phyloP scores from a whole-genome alignment of 2,888 invertebrate genomes.

The Anoplius nigerrimus region DNA sequence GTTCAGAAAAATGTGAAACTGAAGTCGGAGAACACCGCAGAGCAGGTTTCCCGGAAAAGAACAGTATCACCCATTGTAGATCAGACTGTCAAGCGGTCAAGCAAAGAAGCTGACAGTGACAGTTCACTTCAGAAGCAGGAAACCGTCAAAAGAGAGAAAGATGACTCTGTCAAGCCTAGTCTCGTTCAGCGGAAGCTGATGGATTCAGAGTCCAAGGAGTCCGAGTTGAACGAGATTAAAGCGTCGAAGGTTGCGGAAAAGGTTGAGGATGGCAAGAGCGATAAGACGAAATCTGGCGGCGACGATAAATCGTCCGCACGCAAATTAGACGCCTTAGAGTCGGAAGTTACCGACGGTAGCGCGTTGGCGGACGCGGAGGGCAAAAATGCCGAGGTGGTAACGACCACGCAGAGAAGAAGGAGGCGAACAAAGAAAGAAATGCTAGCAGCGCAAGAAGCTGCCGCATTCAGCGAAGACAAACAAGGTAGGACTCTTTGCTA shows the following conservation, averaged over 20 bases:
- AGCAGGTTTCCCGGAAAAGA: no score
- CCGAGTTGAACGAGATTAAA: background rate
- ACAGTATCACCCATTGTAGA: no score
- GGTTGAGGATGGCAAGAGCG: background rate
- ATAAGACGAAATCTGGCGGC: background rate
- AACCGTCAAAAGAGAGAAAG: slow-evolving; percentile 37
- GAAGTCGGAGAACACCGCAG: no score
- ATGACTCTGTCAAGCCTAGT: background rate
- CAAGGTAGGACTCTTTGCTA: slow-evolving; percentile 45
- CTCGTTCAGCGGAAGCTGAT: background rate
- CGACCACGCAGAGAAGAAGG: slow-evolving; percentile 29
- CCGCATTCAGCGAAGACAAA: slow-evolving; percentile 23
- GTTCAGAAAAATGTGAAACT: no score
- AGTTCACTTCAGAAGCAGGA: no score
- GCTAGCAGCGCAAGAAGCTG: slow-evolving; percentile 17
- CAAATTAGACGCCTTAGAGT: slow-evolving; percentile 9
- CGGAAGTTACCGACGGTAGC: background rate
- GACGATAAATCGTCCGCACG: slow-evolving; percentile 9
- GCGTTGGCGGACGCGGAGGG: no score
- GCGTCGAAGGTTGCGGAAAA: background rate
- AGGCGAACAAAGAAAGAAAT: slow-evolving; percentile 38
- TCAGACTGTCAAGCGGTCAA: no score
- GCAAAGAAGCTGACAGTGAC: no score
- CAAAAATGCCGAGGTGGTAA: no score
- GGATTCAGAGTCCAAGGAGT: background rate